phyloP scores from a whole-genome alignment of 2,113 vertebrate species.

The Symphodus melops region DNA sequence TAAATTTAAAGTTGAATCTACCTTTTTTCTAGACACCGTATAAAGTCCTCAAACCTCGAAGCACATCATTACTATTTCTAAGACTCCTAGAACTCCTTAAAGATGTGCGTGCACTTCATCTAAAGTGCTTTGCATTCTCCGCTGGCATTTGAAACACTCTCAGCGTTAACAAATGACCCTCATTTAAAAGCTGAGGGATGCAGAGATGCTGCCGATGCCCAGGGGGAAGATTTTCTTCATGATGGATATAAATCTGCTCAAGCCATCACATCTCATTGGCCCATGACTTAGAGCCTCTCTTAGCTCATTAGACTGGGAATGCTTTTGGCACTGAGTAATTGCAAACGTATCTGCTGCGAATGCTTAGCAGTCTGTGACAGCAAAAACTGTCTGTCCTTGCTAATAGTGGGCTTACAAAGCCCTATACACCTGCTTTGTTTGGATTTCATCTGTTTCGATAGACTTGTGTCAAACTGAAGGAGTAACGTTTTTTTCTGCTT shows the following conservation, averaged over 20 bases:
- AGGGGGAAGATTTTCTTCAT: slow-evolving; percentile 51
- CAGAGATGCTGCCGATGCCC: slow-evolving; percentile 41
- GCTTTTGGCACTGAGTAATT: slow-evolving; percentile 59
- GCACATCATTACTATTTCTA: slow-evolving; percentile 38
- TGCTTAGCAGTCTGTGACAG: slow-evolving; percentile 54
- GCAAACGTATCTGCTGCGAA: slow-evolving; percentile 44
- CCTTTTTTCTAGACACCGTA: not conserved
- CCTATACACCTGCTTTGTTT: slow-evolving; percentile 14
- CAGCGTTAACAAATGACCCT: slow-evolving; percentile 60
- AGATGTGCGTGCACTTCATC: slow-evolving; percentile 15
- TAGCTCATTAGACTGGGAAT: slow-evolving; percentile 66
- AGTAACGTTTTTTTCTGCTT: not conserved
- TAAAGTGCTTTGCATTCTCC: slow-evolving; percentile 39
- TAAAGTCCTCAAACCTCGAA: slow-evolving; percentile 18
- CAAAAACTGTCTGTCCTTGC: slow-evolving; percentile 22
- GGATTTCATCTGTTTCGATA: slow-evolving; percentile 8
- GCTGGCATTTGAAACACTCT: slow-evolving; percentile 39
- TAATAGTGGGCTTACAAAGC: slow-evolving; percentile 10
- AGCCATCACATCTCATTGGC: slow-evolving; percentile 64
- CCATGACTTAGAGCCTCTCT: slow-evolving; percentile 54
- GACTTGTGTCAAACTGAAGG: not conserved
- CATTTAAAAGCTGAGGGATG: slow-evolving; percentile 46
- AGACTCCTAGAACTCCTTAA: not conserved
- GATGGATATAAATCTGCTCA: slow-evolving; percentile 69
- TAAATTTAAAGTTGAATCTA: not conserved